Base-by-base conservation (phyloP, 2,113 vertebrate species). In the Eretmochelys imbricata region DNA sequence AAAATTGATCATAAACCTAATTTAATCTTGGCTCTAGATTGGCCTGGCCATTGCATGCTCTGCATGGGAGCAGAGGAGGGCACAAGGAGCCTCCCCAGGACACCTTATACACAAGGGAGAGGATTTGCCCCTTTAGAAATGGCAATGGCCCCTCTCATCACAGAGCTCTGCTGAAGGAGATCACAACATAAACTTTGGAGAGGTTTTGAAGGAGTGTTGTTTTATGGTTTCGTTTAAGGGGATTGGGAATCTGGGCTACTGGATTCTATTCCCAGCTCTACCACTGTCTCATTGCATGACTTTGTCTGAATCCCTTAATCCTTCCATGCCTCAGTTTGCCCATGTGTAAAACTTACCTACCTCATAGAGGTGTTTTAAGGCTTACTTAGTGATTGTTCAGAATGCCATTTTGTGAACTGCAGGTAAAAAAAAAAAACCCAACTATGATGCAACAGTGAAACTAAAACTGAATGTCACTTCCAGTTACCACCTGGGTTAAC, bases 241-340 rank as follows among this genome's bases (percentile, higher is more conserved):
- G 1, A 11, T 22, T 19, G 7, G 24, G 38, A 25, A 1, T 53
- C 48, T 38, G 11, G 14, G 54, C 51, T 51, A 51, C 51, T 27
- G 4, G 4, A 10, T 42, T 10, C 3, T 9, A 10, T 46, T 72
- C 2, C 1, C 10, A 27, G 12, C 13, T 59, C 13, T 19, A 49
- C 25, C 38, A 16, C n/a, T 49, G 46, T 20, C 78, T 3, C 4
- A 48, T 8, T n/a, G 17, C 48, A 27, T 29, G 14, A 48, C 57
- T 3, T 7, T 10, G 1, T 42, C 11, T 25, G 16, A 48, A 35
- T 62, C 42, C 1, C 59, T 10, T 49, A 8, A 7, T 46, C 54
- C 82, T 31, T 46, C n/a, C 10, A 25, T 48, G 79, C 29, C 84
- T 88, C 48, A 5, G 1, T 8, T 16, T 76, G n/a, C 49, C 69